Percentiles rank a stretch among this genome's conserved stretches.
Conservation (phyloP, 2,113 vertebrate species). For the Oreochromis spilurus region DNA sequence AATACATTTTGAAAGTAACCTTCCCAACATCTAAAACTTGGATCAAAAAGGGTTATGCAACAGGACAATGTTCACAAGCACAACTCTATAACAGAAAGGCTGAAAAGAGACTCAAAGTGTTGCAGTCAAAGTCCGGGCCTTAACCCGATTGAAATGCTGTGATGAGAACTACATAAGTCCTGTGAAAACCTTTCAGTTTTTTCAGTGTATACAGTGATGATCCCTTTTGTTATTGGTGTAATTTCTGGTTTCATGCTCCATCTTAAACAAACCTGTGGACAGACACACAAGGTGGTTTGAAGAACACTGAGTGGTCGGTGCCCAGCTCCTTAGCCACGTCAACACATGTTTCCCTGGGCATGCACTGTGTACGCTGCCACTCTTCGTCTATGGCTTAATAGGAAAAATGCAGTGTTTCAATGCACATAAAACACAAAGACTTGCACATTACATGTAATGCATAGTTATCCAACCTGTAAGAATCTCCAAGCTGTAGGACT, state of each 20-base stretch:
- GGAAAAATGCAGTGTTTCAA: neutral
- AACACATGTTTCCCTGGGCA: constrained; percentile 89
- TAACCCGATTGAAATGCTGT: neutral
- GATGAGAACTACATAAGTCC: neutral
- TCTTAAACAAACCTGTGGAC: constrained; percentile 77
- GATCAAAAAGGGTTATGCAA: neutral
- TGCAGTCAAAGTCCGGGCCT: neutral
- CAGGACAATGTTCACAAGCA: neutral
- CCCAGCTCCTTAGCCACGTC: constrained; percentile 91
- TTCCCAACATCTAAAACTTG: neutral
- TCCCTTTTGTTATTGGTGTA: neutral
- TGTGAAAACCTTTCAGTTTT: neutral
- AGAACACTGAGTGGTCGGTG: constrained; percentile 84
- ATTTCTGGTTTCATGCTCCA: neutral
- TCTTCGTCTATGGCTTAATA: constrained; percentile 90
- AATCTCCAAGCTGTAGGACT: constrained; percentile 88
- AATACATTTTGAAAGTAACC: neutral
- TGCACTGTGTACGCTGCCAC: constrained; percentile 94
- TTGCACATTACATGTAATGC: neutral
- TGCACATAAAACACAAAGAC: neutral
- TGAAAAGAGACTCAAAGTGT: neutral
- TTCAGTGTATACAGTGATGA: neutral
- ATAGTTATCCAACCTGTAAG: constrained; percentile 79
- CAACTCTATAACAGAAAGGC: neutral
- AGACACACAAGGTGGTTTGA: constrained; percentile 93